Conservation (phyloP, 2,888 invertebrate species). For the Megaustenia siamemsis region DNA sequence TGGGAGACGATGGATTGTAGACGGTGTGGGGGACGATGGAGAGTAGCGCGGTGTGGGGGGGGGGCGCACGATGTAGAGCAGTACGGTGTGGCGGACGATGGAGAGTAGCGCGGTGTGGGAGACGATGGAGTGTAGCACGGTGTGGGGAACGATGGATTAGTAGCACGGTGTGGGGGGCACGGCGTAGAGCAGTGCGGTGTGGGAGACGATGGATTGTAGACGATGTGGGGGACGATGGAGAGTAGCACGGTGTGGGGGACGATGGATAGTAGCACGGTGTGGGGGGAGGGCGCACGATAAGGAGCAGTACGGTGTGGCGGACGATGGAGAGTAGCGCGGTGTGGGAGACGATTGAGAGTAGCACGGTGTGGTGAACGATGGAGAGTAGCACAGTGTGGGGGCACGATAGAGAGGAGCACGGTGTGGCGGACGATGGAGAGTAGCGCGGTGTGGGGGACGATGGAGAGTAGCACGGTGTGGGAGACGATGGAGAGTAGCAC, state of each 20-base stretch:
- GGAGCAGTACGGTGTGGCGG: not conserved
- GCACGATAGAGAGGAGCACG: too few relatives aligned
- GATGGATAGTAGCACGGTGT: not conserved
- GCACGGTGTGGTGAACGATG: too few relatives aligned
- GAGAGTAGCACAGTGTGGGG: not conserved
- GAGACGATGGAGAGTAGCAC: too few relatives aligned
- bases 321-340: too few relatives aligned
- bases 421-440: too few relatives aligned
- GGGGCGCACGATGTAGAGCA: not conserved
- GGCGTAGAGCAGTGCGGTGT: not conserved
- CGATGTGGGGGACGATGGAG: not conserved
- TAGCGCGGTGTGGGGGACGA: too few relatives aligned
- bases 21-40: not conserved
- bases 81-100: not conserved
- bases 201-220: too few relatives aligned
- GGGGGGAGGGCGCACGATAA: not conserved
- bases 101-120: too few relatives aligned
- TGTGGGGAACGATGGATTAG: too few relatives aligned
- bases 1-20: too few relatives aligned
- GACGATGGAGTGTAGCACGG: too few relatives aligned
- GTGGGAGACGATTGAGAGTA: not conserved
- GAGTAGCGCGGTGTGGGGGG: not conserved
- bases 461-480: not conserved
- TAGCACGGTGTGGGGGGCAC: not conserved
- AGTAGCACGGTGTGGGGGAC: not conserved